A percentile compares a stretch with the other conserved stretches of the same genome.
These are phyloP conservation scores for Setipinna tenuifilis DNA, from an alignment of 2,797 vertebrate genomes.

Conservation along the genomic window DNA sequence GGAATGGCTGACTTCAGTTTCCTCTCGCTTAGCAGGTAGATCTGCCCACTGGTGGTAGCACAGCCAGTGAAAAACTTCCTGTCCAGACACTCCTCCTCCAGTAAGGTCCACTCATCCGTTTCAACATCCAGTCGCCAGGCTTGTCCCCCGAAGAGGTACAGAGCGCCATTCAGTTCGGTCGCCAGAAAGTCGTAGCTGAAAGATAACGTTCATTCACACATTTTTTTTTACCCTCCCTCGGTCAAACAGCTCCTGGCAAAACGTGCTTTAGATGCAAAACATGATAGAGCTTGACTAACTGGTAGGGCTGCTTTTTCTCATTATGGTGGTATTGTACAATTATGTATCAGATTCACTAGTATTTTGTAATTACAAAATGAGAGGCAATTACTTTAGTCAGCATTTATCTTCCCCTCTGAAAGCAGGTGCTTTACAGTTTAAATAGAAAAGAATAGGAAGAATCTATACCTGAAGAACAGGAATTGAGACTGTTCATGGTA, in stretches of 20 bases:
- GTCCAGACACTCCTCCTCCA: conserved; percentile 79
- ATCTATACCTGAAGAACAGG: not conserved
- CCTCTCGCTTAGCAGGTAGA: conserved; percentile 84
- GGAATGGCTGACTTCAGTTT: conserved; percentile 78
- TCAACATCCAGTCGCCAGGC: conserved; percentile 81
- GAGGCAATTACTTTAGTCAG: not conserved
- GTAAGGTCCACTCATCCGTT: conserved; percentile 83
- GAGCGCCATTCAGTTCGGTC: conserved; percentile 82
- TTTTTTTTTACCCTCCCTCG: not conserved
- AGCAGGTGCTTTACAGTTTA: not conserved
- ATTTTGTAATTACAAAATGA: not conserved
- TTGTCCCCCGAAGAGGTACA: conserved; percentile 86
- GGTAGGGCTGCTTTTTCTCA: not conserved
- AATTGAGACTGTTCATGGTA: not conserved
- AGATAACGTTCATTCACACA: conserved; percentile 31
- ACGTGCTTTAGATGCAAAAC: not conserved
- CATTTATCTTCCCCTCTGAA: not conserved
- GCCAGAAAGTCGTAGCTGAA: conserved; percentile 88
- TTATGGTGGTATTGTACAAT: not conserved
- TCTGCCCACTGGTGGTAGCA: conserved; percentile 76
- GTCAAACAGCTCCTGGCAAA: not conserved
- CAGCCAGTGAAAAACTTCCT: conserved; percentile 88
- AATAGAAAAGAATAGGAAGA: not conserved
- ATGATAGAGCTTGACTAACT: not conserved
- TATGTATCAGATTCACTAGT: not conserved